Conservation (phyloP, 2,113 vertebrate species). For the Daboia siamensis region DNA sequence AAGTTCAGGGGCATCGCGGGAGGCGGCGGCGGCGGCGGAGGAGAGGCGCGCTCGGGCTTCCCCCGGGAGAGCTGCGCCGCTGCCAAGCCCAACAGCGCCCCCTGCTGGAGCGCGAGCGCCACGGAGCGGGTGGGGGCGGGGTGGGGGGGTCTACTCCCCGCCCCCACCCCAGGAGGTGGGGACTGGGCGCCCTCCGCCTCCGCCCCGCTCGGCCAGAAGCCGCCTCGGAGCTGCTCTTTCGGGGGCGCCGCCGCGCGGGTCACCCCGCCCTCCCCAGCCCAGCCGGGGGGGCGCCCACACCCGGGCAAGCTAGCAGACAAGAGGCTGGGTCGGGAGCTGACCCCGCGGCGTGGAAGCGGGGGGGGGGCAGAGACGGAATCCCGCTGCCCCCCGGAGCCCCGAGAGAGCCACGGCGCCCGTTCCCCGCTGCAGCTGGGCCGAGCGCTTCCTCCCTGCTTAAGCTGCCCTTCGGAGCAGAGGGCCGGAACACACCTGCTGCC, state of each 20-base stretch:
- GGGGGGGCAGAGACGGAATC: background rate
- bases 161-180: background rate
- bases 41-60: background rate
- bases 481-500: too few relatives aligned
- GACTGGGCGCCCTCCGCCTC: background rate
- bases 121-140: background rate
- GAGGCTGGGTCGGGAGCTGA: too few relatives aligned
- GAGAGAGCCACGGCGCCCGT: background rate
- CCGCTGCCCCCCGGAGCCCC: too few relatives aligned
- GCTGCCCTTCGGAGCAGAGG: too few relatives aligned
- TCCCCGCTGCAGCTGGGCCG: too few relatives aligned
- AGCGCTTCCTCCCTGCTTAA: background rate
- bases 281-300: too few relatives aligned
- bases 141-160: too few relatives aligned
- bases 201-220: too few relatives aligned
- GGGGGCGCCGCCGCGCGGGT: background rate
- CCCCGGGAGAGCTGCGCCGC: background rate
- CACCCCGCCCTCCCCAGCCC: too few relatives aligned
- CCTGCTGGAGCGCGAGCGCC: background rate
- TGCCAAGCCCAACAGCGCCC: constrained; percentile 32
- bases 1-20: background rate
- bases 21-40: background rate
- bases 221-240: too few relatives aligned
- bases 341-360: too few relatives aligned
- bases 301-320: background rate